Evolutionary conservation across 1,140 invertebrate species (phyloP).

Genomic region (Arion vulgaris): DNA sequence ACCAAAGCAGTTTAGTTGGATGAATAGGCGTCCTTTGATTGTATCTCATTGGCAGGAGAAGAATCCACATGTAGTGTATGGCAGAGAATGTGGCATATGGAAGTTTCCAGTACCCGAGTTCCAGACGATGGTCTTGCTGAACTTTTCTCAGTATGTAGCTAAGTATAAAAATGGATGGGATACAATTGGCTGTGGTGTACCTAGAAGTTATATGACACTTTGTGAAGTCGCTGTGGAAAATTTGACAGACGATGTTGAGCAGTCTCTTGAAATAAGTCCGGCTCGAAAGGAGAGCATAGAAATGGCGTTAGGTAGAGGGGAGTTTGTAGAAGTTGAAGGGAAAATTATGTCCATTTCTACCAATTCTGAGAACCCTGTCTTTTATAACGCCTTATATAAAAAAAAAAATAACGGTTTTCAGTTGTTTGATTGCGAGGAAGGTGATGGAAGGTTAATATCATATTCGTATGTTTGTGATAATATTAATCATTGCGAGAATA

Average conservation of each 20-base stretch:
- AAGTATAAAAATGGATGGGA: not conserved
- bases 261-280: not conserved
- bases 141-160: not conserved
- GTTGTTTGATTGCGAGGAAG: not conserved
- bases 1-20: not conserved
- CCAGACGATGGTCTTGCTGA: not conserved
- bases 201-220: not conserved
- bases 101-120: not conserved
- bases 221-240: not conserved
- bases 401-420: not conserved
- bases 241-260: not conserved
- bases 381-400: not conserved
- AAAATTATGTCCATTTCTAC: not conserved
- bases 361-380: not conserved
- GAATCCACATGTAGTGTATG: not conserved
- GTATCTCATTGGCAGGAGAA: not conserved
- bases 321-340: not conserved
- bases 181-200: not conserved
- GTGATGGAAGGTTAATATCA: not conserved
- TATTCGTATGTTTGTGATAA: slow-evolving; percentile 1
- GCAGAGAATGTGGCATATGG: not conserved
- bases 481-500: not conserved
- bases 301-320: not conserved
- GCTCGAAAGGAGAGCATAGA: not conserved
- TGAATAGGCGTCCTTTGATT: not conserved